Conservation (phyloP, 1,140 invertebrate species). For the Brachionus plicatilis region DNA sequence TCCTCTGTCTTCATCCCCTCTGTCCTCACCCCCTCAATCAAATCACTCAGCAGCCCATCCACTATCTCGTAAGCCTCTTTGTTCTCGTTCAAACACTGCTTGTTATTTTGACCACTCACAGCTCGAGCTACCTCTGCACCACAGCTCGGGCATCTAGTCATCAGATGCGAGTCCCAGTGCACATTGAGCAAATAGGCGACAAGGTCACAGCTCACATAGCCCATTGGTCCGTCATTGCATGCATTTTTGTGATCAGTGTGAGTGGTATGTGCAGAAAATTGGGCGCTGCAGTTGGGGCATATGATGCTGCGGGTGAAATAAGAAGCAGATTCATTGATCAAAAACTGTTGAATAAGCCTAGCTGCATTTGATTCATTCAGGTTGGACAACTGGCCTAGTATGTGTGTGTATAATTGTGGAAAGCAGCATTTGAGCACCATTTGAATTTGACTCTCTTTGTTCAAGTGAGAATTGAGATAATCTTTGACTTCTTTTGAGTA, state of each 20-base stretch:
- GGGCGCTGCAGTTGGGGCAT: neutral
- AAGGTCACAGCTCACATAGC: neutral
- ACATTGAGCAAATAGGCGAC: neutral
- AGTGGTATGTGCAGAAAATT: neutral
- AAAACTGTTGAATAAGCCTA: neutral
- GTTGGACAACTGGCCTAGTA: neutral
- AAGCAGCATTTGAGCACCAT: conserved; percentile 24
- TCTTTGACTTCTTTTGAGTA: conserved; percentile 28
- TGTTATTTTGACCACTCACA: neutral
- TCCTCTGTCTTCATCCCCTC: neutral
- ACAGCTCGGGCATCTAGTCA: neutral
- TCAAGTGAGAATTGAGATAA: conserved; percentile 1
- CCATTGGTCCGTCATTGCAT: neutral
- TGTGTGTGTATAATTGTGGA: neutral
- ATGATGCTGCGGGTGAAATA: neutral
- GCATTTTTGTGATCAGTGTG: neutral
- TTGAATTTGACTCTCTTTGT: conserved; percentile 8
- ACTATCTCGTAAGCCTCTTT: neutral
- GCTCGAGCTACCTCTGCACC: neutral
- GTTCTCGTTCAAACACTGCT: neutral
- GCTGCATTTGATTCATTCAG: neutral
- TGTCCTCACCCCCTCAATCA: neutral
- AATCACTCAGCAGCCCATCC: neutral
- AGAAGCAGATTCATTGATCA: neutral
- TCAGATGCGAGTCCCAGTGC: neutral